Base-by-base conservation (phyloP, 2,113 vertebrate species). In the Solenodon paradoxus region DNA sequence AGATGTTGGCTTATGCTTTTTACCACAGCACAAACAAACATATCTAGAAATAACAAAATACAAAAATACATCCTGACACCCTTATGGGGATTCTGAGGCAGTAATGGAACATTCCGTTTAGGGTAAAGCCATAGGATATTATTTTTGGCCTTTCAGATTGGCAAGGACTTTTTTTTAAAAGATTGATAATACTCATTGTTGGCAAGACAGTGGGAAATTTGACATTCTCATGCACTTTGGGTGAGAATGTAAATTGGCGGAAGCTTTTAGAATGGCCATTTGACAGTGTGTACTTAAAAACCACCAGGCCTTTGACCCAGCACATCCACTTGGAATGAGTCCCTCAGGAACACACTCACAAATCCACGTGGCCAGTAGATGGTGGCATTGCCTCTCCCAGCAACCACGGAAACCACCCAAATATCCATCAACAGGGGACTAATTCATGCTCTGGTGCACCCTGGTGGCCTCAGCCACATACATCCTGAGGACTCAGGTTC, bases 161-260 rank as follows among this genome's bases (percentile, higher is more conserved):
- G 89, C 79, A 95, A 85, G 64, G 66, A 22, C 7, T 28, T 38
- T 53, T 69, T 59, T 51, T 32, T 22, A 51, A 64, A 88, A 95
- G 84, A 94, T 24, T 91, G 92, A 81, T 87, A 96, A 95, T 87
- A 93, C 7, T 26, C 35, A 71, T 26, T 72, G 55, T 55, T 96
- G 92, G 87, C 96, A 91, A 87, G 74, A 51, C 5, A 74, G 28
- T 64, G 30, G 82, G 69, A 55, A 88, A 90, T 87, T 7, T 91
- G 82, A 97, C 87, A 94, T 71, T 93, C 82, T 93, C 3, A 0
- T 79, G 72, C 63, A 59, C 95, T 92, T 92, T 30, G 35, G 87
- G 85, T 90, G 63, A 72, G 63, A 82, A 85, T 82, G 93, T 47
- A 96, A 95, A 82, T 71, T 55, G 85, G 51, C 3, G 19, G 82